A percentile compares a stretch with the other conserved stretches of the same genome.
These are phyloP conservation scores for Leucophenga montana DNA, from an alignment of 2,888 invertebrate genomes.

Conservation along the genomic window DNA sequence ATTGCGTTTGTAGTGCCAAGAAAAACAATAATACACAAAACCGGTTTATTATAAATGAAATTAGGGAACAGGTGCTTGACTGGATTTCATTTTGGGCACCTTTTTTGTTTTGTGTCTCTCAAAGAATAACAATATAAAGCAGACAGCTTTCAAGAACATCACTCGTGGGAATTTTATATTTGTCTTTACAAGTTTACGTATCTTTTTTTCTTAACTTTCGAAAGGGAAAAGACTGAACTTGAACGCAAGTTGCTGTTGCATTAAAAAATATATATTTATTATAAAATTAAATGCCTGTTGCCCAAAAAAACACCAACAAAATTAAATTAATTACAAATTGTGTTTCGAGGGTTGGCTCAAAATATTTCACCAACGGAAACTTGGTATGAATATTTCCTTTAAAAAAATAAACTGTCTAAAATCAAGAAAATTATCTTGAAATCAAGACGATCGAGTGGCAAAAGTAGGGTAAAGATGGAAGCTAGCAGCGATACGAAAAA, in stretches of 20 bases:
- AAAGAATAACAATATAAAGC: slow-evolving; percentile 7
- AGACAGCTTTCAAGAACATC: not conserved
- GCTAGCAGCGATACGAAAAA: no score
- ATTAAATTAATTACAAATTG: no score
- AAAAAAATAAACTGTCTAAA: no score
- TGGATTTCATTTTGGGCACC: slow-evolving; percentile 26
- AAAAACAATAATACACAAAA: slow-evolving; percentile 15
- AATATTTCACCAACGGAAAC: no score
- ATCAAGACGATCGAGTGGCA: no score
- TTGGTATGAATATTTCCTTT: no score
- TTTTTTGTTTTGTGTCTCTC: slow-evolving; percentile 13
- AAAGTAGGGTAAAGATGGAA: no score
- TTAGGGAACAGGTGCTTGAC: slow-evolving; percentile 34
- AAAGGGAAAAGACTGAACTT: not conserved
- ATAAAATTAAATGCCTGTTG: no score
- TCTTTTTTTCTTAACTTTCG: not conserved
- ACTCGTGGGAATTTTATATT: not conserved
- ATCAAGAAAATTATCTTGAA: no score
- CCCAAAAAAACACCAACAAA: no score
- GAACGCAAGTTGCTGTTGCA: not conserved
- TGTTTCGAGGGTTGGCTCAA: no score
- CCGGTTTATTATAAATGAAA: slow-evolving; percentile 25
- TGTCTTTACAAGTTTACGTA: no score
- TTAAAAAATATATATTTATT: not conserved
- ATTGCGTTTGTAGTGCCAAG: not conserved